A percentile compares a stretch with the other conserved stretches of the same genome.
These are phyloP conservation scores for Condylostylus longicornis DNA, from an alignment of 1,140 invertebrate genomes.

Conservation along the genomic window DNA sequence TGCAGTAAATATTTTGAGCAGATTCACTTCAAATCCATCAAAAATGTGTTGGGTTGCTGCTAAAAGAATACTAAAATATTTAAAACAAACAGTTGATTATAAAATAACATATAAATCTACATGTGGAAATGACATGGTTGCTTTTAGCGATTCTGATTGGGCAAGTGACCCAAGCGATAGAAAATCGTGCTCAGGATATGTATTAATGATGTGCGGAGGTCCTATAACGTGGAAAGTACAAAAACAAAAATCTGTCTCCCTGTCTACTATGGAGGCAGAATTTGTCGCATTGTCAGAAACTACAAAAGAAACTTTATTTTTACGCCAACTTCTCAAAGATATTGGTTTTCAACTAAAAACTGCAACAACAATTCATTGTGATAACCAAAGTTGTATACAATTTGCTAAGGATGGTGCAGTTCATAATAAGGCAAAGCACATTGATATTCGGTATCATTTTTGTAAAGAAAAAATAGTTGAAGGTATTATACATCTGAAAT, in stretches of 20 bases:
- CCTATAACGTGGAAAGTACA: constrained; percentile 18
- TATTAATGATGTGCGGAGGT: constrained; percentile 20
- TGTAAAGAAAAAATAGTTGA: too few species aligned
- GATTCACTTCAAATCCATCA: constrained; percentile 15
- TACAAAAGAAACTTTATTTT: too few species aligned
- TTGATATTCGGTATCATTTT: too few species aligned
- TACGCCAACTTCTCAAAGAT: too few species aligned
- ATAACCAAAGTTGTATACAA: too few species aligned
- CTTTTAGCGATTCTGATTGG: constrained; percentile 13
- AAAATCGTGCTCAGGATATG: constrained; percentile 26
- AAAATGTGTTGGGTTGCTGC: constrained; percentile 19
- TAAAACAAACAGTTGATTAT: constrained; percentile 20
- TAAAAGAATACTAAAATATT: constrained; percentile 25
- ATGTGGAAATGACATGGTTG: constrained; percentile 2
- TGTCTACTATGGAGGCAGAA: constrained; percentile 27
- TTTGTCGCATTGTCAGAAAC: constrained; percentile 20
- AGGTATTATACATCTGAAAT: too few species aligned
- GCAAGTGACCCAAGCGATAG: constrained; percentile 9
- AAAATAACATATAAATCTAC: background rate
- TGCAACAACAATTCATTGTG: too few species aligned
- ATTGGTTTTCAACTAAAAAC: too few species aligned
- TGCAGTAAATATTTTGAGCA: constrained; percentile 16
- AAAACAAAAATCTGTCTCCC: constrained; percentile 23
- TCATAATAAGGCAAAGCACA: too few species aligned
- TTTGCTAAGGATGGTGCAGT: too few species aligned